Evolutionary conservation across 2,888 invertebrate genomes (phyloP), one percentile per base, ranked within the genome.

Genomic region (Gibbula magus): DNA sequence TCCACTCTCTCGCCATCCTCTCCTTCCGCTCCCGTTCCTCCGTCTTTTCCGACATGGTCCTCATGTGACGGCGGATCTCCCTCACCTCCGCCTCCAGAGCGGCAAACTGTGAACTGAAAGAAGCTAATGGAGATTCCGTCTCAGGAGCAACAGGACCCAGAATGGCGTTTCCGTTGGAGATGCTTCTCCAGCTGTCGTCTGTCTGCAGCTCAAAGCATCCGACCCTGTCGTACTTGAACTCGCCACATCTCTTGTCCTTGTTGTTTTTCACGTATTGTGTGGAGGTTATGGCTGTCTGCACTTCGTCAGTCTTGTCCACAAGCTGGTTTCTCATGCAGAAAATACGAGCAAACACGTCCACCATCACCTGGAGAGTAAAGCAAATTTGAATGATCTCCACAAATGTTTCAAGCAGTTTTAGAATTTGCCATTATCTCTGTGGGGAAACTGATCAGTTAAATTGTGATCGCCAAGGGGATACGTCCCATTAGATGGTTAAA

Each of bases 1-100:
- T 87, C 92, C 92, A 92, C 80, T 92, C 92, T 79, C 88, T 83
- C 5, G 88, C 87, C 29, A 91, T 86, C 70, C 88, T 88, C 75
- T 91, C 90, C 56, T 85, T 86, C 32, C 83, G 83, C 45, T 91
- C 92, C 52, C 87, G 88, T n/a, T 90, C 88, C 2, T 83, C 83
- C 18, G 87, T 81, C 73, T 88, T 89, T 32, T 88, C 88, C 76
- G 87, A 86, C 84, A 92, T 88, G 16, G 79, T 78, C 45, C 86
- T 84, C 70, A 92, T 81, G 56, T 86, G 87, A 29, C 84, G 79
- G 78, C 88, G 86, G 56, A 92, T 91, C 70, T 92, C 92, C 56
- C 86, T 87, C 16, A 92, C 90, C 79, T 92, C 92, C 39, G 79
- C 80, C 81, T 91, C 91, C 29, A 92, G 82, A 20, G 80, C 82